A percentile compares a stretch with the other conserved stretches of the same genome.
Evolutionary conservation across 2,888 invertebrate species (phyloP).

Genomic region (Cerceris ruficornis): DNA sequence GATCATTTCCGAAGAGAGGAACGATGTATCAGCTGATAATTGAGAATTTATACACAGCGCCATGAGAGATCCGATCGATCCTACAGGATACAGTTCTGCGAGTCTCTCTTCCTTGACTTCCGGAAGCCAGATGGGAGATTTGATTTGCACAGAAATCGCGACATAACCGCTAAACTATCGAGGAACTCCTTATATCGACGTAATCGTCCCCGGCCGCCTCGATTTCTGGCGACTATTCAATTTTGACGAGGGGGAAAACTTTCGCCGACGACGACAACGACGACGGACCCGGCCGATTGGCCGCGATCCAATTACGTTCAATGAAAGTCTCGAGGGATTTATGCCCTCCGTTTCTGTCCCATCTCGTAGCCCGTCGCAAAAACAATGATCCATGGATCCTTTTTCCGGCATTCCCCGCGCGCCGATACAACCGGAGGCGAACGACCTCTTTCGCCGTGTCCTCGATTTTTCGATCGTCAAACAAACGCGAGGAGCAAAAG

Average conservation of each 20-base stretch:
- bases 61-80: slow-evolving; percentile 40
- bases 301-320: slow-evolving; percentile 67
- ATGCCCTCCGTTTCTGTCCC: slow-evolving; percentile 57
- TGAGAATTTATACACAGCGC: background rate
- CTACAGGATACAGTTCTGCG: slow-evolving; percentile 10
- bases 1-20: slow-evolving; percentile 33
- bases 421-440: slow-evolving; percentile 29
- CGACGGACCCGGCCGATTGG: slow-evolving; percentile 57
- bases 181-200: background rate
- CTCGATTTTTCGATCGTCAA: background rate
- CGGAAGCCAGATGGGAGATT: slow-evolving; percentile 1
- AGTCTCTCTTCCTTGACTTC: slow-evolving; percentile 3
- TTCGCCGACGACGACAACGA: slow-evolving; percentile 41
- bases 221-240: slow-evolving; percentile 56
- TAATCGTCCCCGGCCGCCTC: slow-evolving; percentile 25
- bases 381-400: slow-evolving; percentile 65
- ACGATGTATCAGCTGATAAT: background rate
- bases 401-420: slow-evolving; percentile 59
- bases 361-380: slow-evolving; percentile 51
- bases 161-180: too few species aligned
- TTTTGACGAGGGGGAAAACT: slow-evolving; percentile 54
- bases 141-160: slow-evolving; percentile 5
- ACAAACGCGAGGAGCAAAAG: slow-evolving; percentile 17
- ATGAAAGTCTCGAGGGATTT: slow-evolving; percentile 69
- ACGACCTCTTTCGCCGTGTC: background rate